Evolutionary conservation across 2,888 invertebrate genomes (phyloP), one percentile per base, ranked within the genome.

Genomic region (Megamerina dolium): DNA sequence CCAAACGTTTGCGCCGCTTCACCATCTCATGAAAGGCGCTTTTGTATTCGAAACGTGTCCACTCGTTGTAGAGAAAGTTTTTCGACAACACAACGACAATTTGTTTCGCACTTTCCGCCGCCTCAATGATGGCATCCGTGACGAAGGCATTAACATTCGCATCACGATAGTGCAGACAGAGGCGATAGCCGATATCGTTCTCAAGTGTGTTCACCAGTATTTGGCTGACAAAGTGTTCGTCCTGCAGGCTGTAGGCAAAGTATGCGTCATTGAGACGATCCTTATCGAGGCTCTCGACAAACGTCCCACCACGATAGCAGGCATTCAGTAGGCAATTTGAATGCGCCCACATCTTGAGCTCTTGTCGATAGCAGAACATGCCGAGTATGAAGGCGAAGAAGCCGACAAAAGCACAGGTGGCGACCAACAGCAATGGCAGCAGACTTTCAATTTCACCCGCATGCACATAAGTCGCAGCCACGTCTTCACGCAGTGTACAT

Each of bases 21-120:
- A 93, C 78, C 61, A 91, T 86, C 73, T 92, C 90, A 66, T 88
- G 89, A 41, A 94, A 79, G 20, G 93, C 93, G 59, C 88, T 87
- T 75, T 92, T 91, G 72, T 95, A 93, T 73, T 96, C 95, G 69
- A 92, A 89, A 55, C 88, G 80, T 59, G 87, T 85, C 95, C 95
- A 96, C 74, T 95, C 94, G 72, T 90, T 90, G 73, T 89, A 86
- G 51, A 95, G 78, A 74, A 95, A 96, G 74, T 90, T 89, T 70
- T 88, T 87, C 14, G 93, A 92, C 46, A 96, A 73, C 47, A 95
- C 86, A 55, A 95, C 79, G 48, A 96, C 85, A 31, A 92, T 90
- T 58, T 92, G 79, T 56, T 89, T 83, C 36, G 92, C 90, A 41
- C 87, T 85, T 67, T 93, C 91, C 17, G 93, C 90, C 2, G 93